A percentile compares a stretch with the other conserved stretches of the same genome.
These are phyloP conservation scores for Diarsia rubi DNA, from an alignment of 2,888 invertebrate species.

Conservation along the genomic window DNA sequence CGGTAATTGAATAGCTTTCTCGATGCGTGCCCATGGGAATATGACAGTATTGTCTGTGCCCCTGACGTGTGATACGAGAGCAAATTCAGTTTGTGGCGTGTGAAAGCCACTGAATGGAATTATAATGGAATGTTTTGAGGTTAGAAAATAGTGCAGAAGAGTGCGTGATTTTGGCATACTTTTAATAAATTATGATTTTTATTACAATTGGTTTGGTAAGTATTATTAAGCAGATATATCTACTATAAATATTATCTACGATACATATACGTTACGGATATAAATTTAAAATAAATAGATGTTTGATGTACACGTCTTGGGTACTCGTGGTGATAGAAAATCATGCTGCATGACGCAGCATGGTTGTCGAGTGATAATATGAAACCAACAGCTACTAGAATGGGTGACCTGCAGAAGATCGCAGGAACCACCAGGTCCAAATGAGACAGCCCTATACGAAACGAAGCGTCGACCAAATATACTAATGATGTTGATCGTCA, in stretches of 20 bases:
- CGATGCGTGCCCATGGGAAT: conserved; percentile 58
- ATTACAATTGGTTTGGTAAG: too few relatives aligned
- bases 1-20: conserved; percentile 72
- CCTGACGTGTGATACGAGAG: conserved; percentile 48
- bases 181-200: background rate
- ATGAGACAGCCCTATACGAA: background rate
- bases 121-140: conserved; percentile 41
- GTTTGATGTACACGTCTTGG: too few relatives aligned
- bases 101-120: conserved; percentile 37
- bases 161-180: background rate
- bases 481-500: background rate
- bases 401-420: background rate
- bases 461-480: too few relatives aligned
- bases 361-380: background rate
- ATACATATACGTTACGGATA: background rate
- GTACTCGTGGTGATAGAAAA: background rate
- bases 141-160: conserved; percentile 28
- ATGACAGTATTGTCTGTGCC: conserved; percentile 53
- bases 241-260: background rate
- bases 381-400: background rate
- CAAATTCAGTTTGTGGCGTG: conserved; percentile 48
- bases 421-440: background rate
- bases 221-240: too few relatives aligned
- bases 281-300: background rate
- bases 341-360: too few relatives aligned